Conservation (phyloP, 1,140 invertebrate species). For the Drosophila nasuta region DNA sequence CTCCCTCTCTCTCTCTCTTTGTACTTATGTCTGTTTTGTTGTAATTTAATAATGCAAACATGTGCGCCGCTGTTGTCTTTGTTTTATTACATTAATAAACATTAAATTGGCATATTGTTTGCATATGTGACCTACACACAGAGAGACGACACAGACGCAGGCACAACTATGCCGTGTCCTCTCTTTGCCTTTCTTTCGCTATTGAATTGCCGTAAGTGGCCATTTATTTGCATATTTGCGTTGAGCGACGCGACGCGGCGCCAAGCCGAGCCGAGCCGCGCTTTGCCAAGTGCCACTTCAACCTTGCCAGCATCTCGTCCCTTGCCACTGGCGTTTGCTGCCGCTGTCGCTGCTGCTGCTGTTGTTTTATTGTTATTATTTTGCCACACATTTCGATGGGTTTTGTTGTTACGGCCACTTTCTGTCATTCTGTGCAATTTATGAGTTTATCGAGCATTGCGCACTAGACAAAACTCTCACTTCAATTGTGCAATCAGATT, state of each 20-base stretch:
- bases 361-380: conserved; percentile 73
- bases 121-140: conserved; percentile 40
- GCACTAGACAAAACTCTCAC: conserved; percentile 24
- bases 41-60: conserved; percentile 66
- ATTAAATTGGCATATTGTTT: conserved; percentile 67
- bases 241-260: conserved; percentile 59
- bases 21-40: conserved; percentile 38
- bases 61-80: conserved; percentile 48
- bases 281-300: conserved; percentile 58
- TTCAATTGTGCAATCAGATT: conserved; percentile 13
- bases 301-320: conserved; percentile 30
- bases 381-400: conserved; percentile 38
- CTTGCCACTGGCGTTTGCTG: neutral
- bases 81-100: conserved; percentile 73
- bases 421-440: conserved; percentile 73
- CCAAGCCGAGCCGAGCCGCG: conserved; percentile 28
- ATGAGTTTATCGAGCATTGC: conserved; percentile 65
- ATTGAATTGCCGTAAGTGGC: conserved; percentile 75
- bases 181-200: conserved; percentile 5
- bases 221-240: conserved; percentile 80
- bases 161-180: conserved; percentile 2
- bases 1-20: neutral
- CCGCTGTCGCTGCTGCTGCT: conserved; percentile 22
- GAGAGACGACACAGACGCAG: neutral
- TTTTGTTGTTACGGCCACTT: conserved; percentile 51